Conservation (phyloP, 1,140 invertebrate genomes). For the Leptoteleia sp. region DNA sequence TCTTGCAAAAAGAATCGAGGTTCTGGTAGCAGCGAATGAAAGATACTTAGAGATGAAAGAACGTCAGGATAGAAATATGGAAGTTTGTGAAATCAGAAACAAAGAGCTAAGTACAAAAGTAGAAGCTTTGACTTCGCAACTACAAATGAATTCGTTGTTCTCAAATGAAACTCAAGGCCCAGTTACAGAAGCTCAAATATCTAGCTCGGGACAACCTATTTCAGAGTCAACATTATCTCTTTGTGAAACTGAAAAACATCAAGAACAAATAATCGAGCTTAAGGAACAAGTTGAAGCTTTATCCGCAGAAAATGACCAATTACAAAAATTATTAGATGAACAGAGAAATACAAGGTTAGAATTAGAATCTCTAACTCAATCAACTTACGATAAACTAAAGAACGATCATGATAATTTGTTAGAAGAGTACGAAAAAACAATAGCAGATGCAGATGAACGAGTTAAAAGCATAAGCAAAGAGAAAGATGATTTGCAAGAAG, state of each 20-base stretch:
- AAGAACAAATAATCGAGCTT: conserved; percentile 78
- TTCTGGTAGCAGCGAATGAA: conserved; percentile 88
- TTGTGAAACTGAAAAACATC: conserved; percentile 66
- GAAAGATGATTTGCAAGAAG: conserved; percentile 66
- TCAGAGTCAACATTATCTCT: conserved; percentile 24
- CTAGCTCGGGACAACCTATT: not conserved
- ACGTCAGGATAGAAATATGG: conserved; percentile 85
- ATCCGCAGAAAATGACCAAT: conserved; percentile 86
- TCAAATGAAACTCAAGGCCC: conserved; percentile 2
- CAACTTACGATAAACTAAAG: conserved; percentile 65
- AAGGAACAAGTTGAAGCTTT: conserved; percentile 84
- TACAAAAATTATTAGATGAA: conserved; percentile 85
- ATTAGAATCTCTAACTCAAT: conserved; percentile 67
- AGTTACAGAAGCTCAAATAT: conserved; percentile 7
- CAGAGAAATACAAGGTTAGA: conserved; percentile 75
- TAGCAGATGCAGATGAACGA: conserved; percentile 72
- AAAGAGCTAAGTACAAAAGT: conserved; percentile 85
- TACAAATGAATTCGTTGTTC: conserved; percentile 3
- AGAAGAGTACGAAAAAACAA: conserved; percentile 71
- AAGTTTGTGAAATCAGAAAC: conserved; percentile 86
- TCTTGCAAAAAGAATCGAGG: conserved; percentile 86
- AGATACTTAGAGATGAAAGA: conserved; percentile 89
- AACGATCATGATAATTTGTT: conserved; percentile 69
- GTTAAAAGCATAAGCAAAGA: conserved; percentile 68
- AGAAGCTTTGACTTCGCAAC: conserved; percentile 79